A percentile compares a stretch with the other conserved stretches of the same genome.
Evolutionary conservation across 2,113 vertebrate species (phyloP).

Genomic region (Coreoperca whiteheadi): DNA sequence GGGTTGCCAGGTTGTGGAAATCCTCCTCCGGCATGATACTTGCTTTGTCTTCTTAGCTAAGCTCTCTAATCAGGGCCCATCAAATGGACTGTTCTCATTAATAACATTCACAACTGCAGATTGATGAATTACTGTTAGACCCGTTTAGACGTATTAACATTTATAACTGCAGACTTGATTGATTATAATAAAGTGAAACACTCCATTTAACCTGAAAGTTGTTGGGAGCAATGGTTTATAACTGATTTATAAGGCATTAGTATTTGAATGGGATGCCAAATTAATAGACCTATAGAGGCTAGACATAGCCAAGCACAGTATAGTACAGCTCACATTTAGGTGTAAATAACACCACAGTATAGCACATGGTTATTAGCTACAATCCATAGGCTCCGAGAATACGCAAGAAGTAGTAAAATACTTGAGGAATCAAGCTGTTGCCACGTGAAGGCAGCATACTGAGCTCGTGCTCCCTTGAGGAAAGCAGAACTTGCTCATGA

Average conservation of each 20-base stretch:
- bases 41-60: not conserved
- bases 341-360: not conserved
- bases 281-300: not conserved
- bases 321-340: not conserved
- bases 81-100: too few species aligned
- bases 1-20: too few species aligned
- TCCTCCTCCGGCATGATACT: too few species aligned
- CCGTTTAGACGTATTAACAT: not conserved
- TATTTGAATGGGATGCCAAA: too few species aligned
- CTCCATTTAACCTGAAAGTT: not conserved
- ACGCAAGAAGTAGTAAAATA: not conserved
- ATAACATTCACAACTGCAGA: not conserved
- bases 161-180: not conserved
- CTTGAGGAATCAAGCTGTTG: not conserved
- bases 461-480: not conserved
- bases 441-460: conserved; percentile 28
- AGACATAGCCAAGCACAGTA: not conserved
- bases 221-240: not conserved
- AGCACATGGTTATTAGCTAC: not conserved
- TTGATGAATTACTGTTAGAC: not conserved
- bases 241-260: not conserved
- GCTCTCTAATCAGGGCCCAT: not conserved
- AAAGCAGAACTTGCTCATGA: too few species aligned
- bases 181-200: not conserved
- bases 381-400: not conserved